Evolutionary conservation across 2,113 vertebrate species (phyloP), one percentile per base, ranked within the genome.

Genomic region (Passer montanus): DNA sequence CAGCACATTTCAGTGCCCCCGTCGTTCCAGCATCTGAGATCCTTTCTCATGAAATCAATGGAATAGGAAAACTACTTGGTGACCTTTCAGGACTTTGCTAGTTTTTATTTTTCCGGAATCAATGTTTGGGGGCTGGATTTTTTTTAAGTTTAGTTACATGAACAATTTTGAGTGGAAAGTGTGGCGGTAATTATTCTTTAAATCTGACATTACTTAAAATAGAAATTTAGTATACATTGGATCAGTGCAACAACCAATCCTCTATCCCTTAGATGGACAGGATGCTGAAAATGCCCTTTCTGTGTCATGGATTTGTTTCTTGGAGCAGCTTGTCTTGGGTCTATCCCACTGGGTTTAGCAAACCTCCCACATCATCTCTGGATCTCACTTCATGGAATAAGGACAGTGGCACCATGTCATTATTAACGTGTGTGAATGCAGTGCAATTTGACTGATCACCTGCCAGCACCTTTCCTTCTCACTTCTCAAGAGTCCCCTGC

Each of bases 301-400:
- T 0, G 0, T 30, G 13, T 46, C 1, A 2, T 21, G 16, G 59
- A 73, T 77, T n/a, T 0, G 0, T 53, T 84, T 66, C 69, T 62
- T 41, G 64, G 39, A 75, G 35, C 35, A 73, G 44, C 22, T 47
- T 69, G 35, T 43, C 35, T 15, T 83, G 35, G 15, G 35, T 58
- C 43, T 78, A 2, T 31, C 31, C 50, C 26, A 15, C 47, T n/a
- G 43, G 13, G 9, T 47, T 93, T 60, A 56, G 53, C 26, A 56
- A 62, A 58, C 15, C 31, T 58, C 46, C 46, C 9, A 11, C 15
- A 27, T 9, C 13, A 46, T n/a, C 39, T 86, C 20, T 41, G 39
- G 39, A 67, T 76, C 1, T 60, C 10, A 10, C 19, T 49, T 58
- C 3, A 15, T 3, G 10, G 39, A 76, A n/a, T 56, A 77, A 81